Percentiles rank a stretch among this genome's conserved stretches.
phyloP scores from a whole-genome alignment of 1,140 invertebrate species.

The Lucilia sericata region DNA sequence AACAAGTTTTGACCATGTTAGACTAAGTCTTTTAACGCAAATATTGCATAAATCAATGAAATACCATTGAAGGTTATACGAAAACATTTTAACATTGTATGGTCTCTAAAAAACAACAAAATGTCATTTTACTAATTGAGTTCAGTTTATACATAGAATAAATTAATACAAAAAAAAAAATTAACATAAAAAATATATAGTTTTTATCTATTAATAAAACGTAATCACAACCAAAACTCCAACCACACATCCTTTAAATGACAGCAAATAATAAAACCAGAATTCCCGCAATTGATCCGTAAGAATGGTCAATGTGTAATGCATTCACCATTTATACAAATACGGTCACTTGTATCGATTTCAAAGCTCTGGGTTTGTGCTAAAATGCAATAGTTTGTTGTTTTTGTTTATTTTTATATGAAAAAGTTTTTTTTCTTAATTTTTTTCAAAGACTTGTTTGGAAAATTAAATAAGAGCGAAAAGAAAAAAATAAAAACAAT shows the following conservation, averaged over 20 bases:
- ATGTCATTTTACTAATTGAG: no score
- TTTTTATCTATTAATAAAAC: neutral
- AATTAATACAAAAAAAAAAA: neutral
- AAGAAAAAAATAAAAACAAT: neutral
- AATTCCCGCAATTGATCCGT: neutral
- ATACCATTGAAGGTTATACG: neutral
- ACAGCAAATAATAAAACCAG: neutral
- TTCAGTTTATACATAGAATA: neutral
- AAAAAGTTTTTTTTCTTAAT: neutral
- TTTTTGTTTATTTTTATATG: neutral
- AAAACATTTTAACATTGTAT: neutral
- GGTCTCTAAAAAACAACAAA: neutral
- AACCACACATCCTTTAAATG: constrained; percentile 1
- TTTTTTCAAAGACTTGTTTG: neutral
- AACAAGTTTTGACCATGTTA: neutral
- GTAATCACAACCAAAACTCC: neutral
- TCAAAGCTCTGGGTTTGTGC: neutral
- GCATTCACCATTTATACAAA: no score
- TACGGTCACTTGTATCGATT: neutral
- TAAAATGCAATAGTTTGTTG: neutral
- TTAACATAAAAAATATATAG: neutral
- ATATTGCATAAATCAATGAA: neutral
- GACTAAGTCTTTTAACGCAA: neutral
- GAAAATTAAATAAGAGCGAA: no score
- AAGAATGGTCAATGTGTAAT: neutral